Percentiles rank a stretch among this genome's conserved stretches.
Evolutionary conservation across 2,888 invertebrate species (phyloP).

Genomic region (Agrochola lota): DNA sequence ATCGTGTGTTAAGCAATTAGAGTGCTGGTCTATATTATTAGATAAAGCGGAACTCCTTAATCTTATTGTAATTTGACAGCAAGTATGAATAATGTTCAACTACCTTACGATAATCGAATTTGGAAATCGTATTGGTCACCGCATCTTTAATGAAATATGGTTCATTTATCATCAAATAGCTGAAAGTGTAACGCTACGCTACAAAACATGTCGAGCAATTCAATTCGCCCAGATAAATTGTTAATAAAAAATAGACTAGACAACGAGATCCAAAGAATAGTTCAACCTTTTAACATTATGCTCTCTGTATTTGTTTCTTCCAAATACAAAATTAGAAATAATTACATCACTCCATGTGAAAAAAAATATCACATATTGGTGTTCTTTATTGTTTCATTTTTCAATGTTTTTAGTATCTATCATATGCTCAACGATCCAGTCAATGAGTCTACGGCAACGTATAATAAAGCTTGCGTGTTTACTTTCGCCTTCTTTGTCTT

Average conservation of each 20-base stretch:
- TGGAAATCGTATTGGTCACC: too few relatives aligned
- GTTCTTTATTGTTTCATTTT: neutral
- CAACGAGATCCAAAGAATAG: neutral
- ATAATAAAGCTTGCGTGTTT: neutral
- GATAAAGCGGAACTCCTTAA: too few relatives aligned
- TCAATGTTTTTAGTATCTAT: neutral
- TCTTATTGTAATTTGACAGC: too few relatives aligned
- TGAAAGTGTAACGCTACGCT: too few relatives aligned
- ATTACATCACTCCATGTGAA: neutral
- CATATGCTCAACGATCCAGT: neutral
- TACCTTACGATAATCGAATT: too few relatives aligned
- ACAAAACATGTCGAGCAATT: too few relatives aligned
- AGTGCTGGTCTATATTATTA: too few relatives aligned
- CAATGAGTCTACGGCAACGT: neutral
- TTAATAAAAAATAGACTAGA: neutral
- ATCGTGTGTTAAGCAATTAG: too few relatives aligned
- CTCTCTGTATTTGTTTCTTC: neutral
- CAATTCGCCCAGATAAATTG: neutral
- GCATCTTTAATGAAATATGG: too few relatives aligned
- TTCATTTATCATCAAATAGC: too few relatives aligned
- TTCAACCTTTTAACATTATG: constrained; percentile 15
- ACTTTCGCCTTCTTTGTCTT: too few relatives aligned
- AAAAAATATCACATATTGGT: neutral
- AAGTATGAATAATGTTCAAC: too few relatives aligned
- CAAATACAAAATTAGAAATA: constrained; percentile 19